Evolutionary conservation across 1,140 invertebrate genomes (phyloP).

Genomic region (Hylyphantes graminicola): DNA sequence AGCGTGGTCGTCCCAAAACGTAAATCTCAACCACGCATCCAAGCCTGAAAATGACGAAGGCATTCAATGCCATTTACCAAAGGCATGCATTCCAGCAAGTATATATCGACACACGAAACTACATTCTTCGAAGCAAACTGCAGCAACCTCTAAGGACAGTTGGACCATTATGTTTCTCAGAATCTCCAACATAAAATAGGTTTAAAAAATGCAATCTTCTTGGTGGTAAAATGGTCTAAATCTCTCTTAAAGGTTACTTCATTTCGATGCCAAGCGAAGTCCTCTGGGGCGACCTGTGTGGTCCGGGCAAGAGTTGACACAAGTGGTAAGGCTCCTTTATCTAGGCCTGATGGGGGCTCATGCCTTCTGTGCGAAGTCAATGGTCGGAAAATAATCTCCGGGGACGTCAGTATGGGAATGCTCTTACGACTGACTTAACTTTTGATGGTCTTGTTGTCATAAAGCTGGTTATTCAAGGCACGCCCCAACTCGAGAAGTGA

Average conservation of each 20-base stretch:
- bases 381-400: conserved; percentile 41
- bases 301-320: conserved; percentile 36
- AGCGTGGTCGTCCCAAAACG: neutral
- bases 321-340: neutral
- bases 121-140: neutral
- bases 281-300: conserved; percentile 36
- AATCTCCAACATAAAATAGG: too few relatives aligned
- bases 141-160: too few relatives aligned
- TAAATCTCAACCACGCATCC: conserved; percentile 5
- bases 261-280: too few relatives aligned
- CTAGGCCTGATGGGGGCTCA: conserved; percentile 14
- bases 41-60: conserved; percentile 37
- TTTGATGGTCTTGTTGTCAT: too few relatives aligned
- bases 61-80: conserved; percentile 14
- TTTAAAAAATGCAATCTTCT: too few relatives aligned
- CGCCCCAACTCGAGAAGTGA: too few relatives aligned
- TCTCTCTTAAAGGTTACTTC: too few relatives aligned
- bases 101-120: neutral
- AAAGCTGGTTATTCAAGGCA: too few relatives aligned
- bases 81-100: neutral
- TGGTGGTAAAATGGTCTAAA: too few relatives aligned
- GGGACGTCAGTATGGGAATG: conserved; percentile 29
- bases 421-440: conserved; percentile 20
- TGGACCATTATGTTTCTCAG: too few relatives aligned
- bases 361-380: conserved; percentile 47